phyloP scores from a whole-genome alignment of 2,113 vertebrate species.

The Psittacara wagleri region DNA sequence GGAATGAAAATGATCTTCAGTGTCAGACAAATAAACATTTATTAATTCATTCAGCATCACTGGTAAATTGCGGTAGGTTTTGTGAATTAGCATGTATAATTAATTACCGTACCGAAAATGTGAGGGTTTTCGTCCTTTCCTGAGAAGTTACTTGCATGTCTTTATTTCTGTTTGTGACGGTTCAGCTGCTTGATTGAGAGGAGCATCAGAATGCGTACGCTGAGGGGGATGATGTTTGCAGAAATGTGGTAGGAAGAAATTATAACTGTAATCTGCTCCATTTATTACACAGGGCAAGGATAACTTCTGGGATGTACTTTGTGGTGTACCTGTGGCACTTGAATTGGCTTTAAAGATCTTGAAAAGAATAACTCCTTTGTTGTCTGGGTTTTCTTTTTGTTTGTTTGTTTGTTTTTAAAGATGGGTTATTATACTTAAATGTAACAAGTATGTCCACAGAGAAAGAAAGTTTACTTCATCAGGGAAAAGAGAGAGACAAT shows the following conservation, averaged over 20 bases:
- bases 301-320: not conserved
- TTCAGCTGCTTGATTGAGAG: slow-evolving; percentile 9
- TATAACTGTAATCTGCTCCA: not conserved
- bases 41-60: slow-evolving; percentile 55
- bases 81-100: slow-evolving; percentile 53
- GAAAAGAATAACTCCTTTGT: not conserved
- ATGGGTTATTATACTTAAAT: not conserved
- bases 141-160: not conserved
- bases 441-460: not conserved
- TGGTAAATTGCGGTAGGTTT: slow-evolving; percentile 50
- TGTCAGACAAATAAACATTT: slow-evolving; percentile 22
- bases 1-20: slow-evolving; percentile 28
- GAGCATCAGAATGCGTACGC: not conserved
- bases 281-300: not conserved
- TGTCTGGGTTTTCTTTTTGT: not conserved
- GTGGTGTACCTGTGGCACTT: not conserved
- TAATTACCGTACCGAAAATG: not conserved
- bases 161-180: slow-evolving; percentile 10
- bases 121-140: not conserved
- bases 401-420: not conserved
- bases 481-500: not conserved
- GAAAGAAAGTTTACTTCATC: not conserved
- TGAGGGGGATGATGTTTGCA: slow-evolving; percentile 11
- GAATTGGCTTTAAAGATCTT: not conserved
- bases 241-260: not conserved